Evolutionary conservation across 2,113 vertebrate species (phyloP), one percentile per base, ranked within the genome.

Genomic region (Astatoreochromis straeleni): DNA sequence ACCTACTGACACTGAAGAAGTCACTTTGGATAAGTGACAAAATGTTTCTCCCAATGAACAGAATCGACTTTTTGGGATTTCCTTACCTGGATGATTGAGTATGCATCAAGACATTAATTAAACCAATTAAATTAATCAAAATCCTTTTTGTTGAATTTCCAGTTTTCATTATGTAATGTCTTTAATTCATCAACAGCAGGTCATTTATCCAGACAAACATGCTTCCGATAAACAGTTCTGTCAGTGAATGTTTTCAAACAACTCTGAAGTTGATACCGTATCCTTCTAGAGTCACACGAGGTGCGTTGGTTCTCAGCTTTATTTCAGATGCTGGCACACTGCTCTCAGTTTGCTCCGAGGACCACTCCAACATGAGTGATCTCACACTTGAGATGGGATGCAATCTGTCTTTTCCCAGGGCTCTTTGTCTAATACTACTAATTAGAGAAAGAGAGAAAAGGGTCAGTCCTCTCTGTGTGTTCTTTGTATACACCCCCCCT

Each of bases 341-440:
- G 88, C 81, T 6, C 17, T n/a, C 81, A 81, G 57, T 92, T 86
- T 88, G 83, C 92, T 93, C 92, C 17, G 47, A 91, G 90, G 91
- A 65, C 84, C 92, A 89, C 93, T 93, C 84, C 80, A 83, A 93
- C 91, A 89, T 89, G 89, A 93, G 87, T 89, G 91, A 92, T 92
- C 93, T 91, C 88, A 75, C 86, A 91, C 86, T 92, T 38, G 55
- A 89, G 90, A 92, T 94, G 85, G 91, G 89, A 91, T 92, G 85
- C 92, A 94, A 89, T 93, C 93, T 90, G 90, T 92, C 84, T 92
- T 90, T 88, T 92, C 93, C 88, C 88, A 81, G 89, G 93, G 93
- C 92, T 93, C 87, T 88, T 92, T 92, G 90, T 95, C 91, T 94
- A 94, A 95, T 93, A 92, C 91, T 17, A 92, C 92, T 95, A 95